phyloP scores from a whole-genome alignment of 2,888 invertebrate species.

The Lampropteryx suffumata region DNA sequence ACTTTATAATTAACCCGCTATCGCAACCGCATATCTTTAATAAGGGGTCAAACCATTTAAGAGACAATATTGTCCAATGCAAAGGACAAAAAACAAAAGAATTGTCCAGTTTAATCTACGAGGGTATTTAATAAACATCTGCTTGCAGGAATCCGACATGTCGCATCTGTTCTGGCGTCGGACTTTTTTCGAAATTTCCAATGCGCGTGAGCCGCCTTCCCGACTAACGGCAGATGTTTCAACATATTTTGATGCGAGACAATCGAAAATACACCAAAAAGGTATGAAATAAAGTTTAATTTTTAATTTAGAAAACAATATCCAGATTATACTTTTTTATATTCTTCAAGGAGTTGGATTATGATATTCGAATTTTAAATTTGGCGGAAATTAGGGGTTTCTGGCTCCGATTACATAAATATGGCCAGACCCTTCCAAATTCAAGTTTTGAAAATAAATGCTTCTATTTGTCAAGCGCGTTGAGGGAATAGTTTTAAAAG shows the following conservation, averaged over 20 bases:
- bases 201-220: conserved; percentile 71
- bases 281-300: conserved; percentile 15
- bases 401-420: conserved; percentile 69
- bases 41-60: conserved; percentile 70
- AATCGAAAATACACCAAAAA: conserved; percentile 29
- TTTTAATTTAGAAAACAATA: neutral
- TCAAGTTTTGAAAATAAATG: conserved; percentile 56
- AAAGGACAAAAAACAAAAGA: conserved; percentile 71
- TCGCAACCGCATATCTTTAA: conserved; percentile 70
- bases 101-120: conserved; percentile 74
- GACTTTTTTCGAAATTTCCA: conserved; percentile 75
- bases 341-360: conserved; percentile 66
- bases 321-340: conserved; percentile 28
- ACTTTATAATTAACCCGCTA: conserved; percentile 58
- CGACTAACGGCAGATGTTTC: conserved; percentile 73
- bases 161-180: conserved; percentile 75
- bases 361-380: conserved; percentile 77
- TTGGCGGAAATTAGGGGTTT: conserved; percentile 65
- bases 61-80: conserved; percentile 67
- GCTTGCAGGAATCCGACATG: conserved; percentile 78
- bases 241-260: conserved; percentile 23
- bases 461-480: conserved; percentile 66
- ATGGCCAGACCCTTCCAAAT: conserved; percentile 69
- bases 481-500: conserved; percentile 54
- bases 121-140: conserved; percentile 79